These are phyloP conservation scores for Harmothoe impar DNA, from an alignment of 2,888 invertebrate species.

Conservation along the genomic window DNA sequence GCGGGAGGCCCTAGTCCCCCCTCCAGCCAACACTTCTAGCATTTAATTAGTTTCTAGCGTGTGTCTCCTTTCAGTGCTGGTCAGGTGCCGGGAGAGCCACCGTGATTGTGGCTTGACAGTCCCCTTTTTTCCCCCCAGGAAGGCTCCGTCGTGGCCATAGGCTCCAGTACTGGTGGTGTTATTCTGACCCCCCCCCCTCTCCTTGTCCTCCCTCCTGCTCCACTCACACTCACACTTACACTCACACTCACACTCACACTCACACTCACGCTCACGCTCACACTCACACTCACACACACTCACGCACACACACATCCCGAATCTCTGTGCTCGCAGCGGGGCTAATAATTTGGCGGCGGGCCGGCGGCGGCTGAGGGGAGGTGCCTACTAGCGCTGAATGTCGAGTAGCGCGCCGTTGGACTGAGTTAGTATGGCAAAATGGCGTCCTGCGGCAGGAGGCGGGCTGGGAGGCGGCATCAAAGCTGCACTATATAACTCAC, in stretches of 20 bases:
- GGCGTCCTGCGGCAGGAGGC: no score
- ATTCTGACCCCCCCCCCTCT: background rate
- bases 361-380: no score
- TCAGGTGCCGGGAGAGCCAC: background rate
- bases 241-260: background rate
- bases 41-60: conserved; percentile 23
- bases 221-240: conserved; percentile 12
- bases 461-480: no score
- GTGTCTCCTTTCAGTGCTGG: background rate
- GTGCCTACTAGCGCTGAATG: no score
- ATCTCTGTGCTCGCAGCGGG: no score
- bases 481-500: no score
- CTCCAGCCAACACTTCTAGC: background rate
- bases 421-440: no score
- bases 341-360: no score
- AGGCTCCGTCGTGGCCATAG: no score
- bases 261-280: background rate
- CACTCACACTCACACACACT: background rate
- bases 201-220: background rate
- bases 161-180: no score
- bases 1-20: background rate
- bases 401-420: no score
- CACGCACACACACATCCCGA: background rate
- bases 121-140: no score
- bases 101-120: conserved; percentile 20